Evolutionary conservation across 1,140 invertebrate genomes (phyloP).

Genomic region (Eriosoma lanigerum): DNA sequence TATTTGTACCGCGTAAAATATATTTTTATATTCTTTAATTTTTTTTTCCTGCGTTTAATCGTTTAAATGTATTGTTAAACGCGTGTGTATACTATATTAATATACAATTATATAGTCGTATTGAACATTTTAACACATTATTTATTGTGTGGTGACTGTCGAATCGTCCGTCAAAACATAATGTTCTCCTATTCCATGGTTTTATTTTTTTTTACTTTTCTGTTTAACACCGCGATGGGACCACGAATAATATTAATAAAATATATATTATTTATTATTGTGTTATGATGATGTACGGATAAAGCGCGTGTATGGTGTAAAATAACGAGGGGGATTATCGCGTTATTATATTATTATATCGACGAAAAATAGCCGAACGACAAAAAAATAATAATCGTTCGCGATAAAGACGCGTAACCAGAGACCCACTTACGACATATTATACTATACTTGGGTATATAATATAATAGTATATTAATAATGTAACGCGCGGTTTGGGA

Average conservation of each 20-base stretch:
- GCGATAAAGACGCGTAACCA: slow-evolving; percentile 39
- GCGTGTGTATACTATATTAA: too few relatives aligned
- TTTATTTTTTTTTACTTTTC: not conserved
- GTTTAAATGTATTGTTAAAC: too few relatives aligned
- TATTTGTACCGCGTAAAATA: too few relatives aligned
- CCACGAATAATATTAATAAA: not conserved
- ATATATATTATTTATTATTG: slow-evolving; percentile 26
- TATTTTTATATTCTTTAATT: too few relatives aligned
- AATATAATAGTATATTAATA: too few relatives aligned
- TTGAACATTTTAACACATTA: too few relatives aligned
- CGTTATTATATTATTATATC: slow-evolving; percentile 10
- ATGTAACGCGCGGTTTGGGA: slow-evolving; percentile 27
- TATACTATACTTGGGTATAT: too few relatives aligned
- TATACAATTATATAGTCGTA: too few relatives aligned
- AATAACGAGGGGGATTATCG: slow-evolving; percentile 41
- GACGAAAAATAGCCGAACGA: slow-evolving; percentile 27
- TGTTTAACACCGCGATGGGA: not conserved
- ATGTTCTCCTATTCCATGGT: not conserved
- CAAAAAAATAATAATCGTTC: slow-evolving; percentile 21
- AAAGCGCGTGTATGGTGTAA: not conserved
- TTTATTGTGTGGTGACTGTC: not conserved
- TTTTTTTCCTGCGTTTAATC: too few relatives aligned
- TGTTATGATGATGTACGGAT: not conserved
- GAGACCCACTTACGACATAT: slow-evolving; percentile 33
- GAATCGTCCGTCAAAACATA: slow-evolving; percentile 33